Percentiles rank a stretch among this genome's conserved stretches.
Evolutionary conservation across 2,888 invertebrate genomes (phyloP).

Genomic region (Elaeidobius kamerunicus): DNA sequence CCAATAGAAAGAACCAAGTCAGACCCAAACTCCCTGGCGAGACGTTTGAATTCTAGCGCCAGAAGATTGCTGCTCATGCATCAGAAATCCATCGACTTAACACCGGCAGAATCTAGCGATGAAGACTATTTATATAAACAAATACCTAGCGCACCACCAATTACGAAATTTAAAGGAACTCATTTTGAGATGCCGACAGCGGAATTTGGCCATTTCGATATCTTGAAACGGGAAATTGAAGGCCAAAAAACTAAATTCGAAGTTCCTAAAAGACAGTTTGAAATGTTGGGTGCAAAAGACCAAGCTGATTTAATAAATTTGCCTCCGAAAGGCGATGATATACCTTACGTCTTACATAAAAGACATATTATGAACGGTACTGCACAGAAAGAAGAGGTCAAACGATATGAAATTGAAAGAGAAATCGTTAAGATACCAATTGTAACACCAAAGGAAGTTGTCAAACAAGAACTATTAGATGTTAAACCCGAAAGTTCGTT

Average conservation of each 20-base stretch:
- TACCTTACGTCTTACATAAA: slow-evolving; percentile 82
- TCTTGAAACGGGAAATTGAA: slow-evolving; percentile 52
- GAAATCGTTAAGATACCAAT: slow-evolving; percentile 5
- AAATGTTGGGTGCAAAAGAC: slow-evolving; percentile 54
- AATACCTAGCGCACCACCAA: slow-evolving; percentile 68
- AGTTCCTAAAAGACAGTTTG: slow-evolving; percentile 69
- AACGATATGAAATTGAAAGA: slow-evolving; percentile 29
- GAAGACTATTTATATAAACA: slow-evolving; percentile 77
- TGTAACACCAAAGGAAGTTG: slow-evolving; percentile 35
- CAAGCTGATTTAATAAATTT: slow-evolving; percentile 50
- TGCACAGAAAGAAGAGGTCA: slow-evolving; percentile 53
- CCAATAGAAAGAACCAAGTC: slow-evolving; percentile 83
- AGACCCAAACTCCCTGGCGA: slow-evolving; percentile 76
- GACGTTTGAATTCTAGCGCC: slow-evolving; percentile 69
- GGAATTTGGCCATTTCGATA: slow-evolving; percentile 64
- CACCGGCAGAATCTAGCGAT: slow-evolving; percentile 81
- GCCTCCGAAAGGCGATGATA: slow-evolving; percentile 63
- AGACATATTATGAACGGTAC: slow-evolving; percentile 84
- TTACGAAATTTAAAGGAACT: slow-evolving; percentile 57
- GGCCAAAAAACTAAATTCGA: slow-evolving; percentile 64
- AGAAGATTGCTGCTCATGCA: slow-evolving; percentile 79
- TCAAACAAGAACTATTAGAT: slow-evolving; percentile 39
- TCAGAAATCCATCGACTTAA: slow-evolving; percentile 81
- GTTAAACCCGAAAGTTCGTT: slow-evolving; percentile 53
- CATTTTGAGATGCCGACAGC: slow-evolving; percentile 51